Evolutionary conservation across 2,797 vertebrate genomes (phyloP).

Genomic region (Oreonectes daqikongensis): DNA sequence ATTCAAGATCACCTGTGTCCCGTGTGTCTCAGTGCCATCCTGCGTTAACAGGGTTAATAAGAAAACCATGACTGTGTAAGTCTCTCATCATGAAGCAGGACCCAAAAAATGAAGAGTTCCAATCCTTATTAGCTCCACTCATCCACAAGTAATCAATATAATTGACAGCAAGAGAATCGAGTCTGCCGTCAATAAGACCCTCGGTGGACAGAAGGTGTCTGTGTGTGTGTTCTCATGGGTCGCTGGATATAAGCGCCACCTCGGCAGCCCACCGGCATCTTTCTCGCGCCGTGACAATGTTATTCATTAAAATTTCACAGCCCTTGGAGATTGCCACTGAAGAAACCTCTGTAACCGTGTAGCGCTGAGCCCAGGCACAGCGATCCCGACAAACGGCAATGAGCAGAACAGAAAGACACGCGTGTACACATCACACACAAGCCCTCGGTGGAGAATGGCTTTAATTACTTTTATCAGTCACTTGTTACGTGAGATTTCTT

Average conservation of each 20-base stretch:
- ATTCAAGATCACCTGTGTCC: conserved; percentile 43
- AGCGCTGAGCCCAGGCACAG: conserved; percentile 2
- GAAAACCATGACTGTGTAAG: conserved; percentile 73
- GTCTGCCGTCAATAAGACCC: conserved; percentile 68
- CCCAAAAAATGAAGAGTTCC: conserved; percentile 60
- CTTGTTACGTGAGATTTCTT: conserved; percentile 31
- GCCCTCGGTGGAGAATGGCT: conserved; percentile 15
- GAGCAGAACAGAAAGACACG: conserved; percentile 21
- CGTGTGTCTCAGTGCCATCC: conserved; percentile 56
- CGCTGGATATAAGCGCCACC: conserved; percentile 52
- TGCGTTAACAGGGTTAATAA: conserved; percentile 72
- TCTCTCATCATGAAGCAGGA: conserved; percentile 53
- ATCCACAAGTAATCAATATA: conserved; percentile 80
- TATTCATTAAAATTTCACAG: conserved; percentile 58
- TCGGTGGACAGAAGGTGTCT: conserved; percentile 28
- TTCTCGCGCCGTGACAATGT: conserved; percentile 43
- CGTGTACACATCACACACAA: conserved; percentile 19
- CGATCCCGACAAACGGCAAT: conserved; percentile 17
- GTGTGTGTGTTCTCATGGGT: conserved; percentile 42
- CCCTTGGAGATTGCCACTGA: conserved; percentile 32
- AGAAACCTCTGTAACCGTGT: conserved; percentile 27
- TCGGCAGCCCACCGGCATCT: conserved; percentile 15
- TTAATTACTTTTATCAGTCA: conserved; percentile 45
- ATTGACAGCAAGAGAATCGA: conserved; percentile 73
- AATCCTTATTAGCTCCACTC: conserved; percentile 78